Conservation (phyloP, 1,140 invertebrate genomes). For the Tachypleus tridentatus region DNA sequence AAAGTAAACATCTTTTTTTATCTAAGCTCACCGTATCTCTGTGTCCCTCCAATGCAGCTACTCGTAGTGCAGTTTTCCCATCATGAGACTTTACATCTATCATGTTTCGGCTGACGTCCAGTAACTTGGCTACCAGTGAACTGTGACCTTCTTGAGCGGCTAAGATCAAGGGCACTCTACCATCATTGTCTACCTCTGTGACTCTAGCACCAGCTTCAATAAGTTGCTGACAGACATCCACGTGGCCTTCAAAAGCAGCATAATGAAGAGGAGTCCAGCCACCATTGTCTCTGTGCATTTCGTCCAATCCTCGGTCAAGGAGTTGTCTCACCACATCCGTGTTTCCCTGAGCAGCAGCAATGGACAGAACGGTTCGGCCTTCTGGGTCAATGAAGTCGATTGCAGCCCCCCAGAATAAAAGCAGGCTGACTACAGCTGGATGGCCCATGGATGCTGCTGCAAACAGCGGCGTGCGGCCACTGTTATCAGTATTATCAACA, state of each 20-base stretch:
- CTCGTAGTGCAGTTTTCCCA: constrained; percentile 83
- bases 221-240: constrained; percentile 71
- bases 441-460: constrained; percentile 78
- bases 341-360: constrained; percentile 72
- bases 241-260: constrained; percentile 70
- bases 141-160: constrained; percentile 80
- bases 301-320: constrained; percentile 76
- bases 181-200: constrained; percentile 86
- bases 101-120: constrained; percentile 55
- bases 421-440: constrained; percentile 57
- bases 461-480: constrained; percentile 59
- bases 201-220: constrained; percentile 83
- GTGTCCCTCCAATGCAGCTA: constrained; percentile 75
- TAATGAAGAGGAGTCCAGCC: constrained; percentile 80
- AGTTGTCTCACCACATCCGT: constrained; percentile 73
- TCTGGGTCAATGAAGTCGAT: constrained; percentile 81
- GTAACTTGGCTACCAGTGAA: constrained; percentile 50
- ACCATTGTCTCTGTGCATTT: constrained; percentile 64
- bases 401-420: constrained; percentile 79
- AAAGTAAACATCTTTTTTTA: neutral
- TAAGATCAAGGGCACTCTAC: constrained; percentile 76
- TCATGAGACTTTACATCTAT: constrained; percentile 84
- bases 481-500: constrained; percentile 66
- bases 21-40: constrained; percentile 57
- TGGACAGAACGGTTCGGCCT: constrained; percentile 64